phyloP scores from a whole-genome alignment of 2,113 vertebrate species.

The Halichoerus grypus region DNA sequence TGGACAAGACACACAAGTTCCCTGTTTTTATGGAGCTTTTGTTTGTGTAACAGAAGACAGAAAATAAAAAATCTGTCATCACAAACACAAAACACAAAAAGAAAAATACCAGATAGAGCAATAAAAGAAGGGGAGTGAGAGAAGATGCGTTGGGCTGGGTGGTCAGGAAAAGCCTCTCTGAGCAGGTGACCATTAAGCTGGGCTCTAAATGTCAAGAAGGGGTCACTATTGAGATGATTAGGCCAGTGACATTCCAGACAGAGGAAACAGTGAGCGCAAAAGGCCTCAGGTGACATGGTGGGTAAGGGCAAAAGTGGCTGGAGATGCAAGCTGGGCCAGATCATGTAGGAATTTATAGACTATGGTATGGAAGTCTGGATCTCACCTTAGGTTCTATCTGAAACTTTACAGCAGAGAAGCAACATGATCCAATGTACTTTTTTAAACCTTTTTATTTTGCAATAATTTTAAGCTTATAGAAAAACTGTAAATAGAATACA shows the following conservation, averaged over 20 bases:
- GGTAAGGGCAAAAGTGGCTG: neutral
- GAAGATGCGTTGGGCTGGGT: neutral
- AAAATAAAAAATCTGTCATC: neutral
- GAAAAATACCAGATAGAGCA: neutral
- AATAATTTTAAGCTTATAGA: slow-evolving; percentile 17
- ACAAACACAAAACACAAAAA: neutral
- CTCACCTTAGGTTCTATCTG: neutral
- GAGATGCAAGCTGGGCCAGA: neutral
- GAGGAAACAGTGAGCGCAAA: neutral
- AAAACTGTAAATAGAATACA: neutral
- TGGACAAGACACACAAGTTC: neutral
- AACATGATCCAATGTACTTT: neutral
- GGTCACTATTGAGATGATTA: neutral
- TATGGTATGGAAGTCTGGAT: neutral
- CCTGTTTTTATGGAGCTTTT: neutral
- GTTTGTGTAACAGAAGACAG: neutral
- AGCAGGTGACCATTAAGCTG: neutral
- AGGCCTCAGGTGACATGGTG: neutral
- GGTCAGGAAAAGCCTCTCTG: neutral
- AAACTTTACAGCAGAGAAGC: neutral
- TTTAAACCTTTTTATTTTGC: neutral
- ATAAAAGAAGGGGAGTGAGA: neutral
- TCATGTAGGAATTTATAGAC: neutral
- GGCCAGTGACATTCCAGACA: neutral
- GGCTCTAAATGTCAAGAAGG: neutral